These are phyloP conservation scores for Bucco capensis DNA, from an alignment of 2,113 vertebrate genomes.

Conservation along the genomic window DNA sequence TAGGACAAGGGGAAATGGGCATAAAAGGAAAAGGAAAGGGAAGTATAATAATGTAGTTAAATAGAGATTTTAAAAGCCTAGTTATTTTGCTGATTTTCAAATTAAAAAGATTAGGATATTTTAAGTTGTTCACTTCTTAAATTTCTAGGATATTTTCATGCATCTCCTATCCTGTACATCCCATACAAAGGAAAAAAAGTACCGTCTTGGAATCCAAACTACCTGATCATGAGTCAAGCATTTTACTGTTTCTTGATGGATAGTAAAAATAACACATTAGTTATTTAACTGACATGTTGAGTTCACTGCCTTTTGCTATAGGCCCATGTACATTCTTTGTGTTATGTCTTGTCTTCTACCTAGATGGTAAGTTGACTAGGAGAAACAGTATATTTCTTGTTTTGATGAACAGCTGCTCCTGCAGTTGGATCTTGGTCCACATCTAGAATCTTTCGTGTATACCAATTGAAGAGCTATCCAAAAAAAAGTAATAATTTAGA, in stretches of 20 bases:
- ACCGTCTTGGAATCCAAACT: neutral
- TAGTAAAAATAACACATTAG: neutral
- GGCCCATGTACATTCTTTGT: neutral
- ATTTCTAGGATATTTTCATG: neutral
- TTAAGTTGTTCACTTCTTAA: neutral
- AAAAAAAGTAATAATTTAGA: neutral
- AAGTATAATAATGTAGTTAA: too few species aligned
- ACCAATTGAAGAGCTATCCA: neutral
- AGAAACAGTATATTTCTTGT: neutral
- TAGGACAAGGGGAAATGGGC: too few species aligned
- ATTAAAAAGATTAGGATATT: too few species aligned
- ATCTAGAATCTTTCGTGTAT: neutral
- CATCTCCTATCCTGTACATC: neutral
- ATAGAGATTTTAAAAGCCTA: too few species aligned
- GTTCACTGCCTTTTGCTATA: neutral
- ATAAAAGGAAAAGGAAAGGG: too few species aligned
- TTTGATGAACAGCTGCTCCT: neutral
- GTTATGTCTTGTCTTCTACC: neutral
- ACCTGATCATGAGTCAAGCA: neutral
- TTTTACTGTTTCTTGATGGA: neutral
- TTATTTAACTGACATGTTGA: neutral
- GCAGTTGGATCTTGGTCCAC: neutral
- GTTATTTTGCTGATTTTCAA: too few species aligned
- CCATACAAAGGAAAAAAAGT: neutral
- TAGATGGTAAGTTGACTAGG: neutral